Evolutionary conservation across 2,888 invertebrate species (phyloP).

Genomic region (Choristoneura rosaceana): DNA sequence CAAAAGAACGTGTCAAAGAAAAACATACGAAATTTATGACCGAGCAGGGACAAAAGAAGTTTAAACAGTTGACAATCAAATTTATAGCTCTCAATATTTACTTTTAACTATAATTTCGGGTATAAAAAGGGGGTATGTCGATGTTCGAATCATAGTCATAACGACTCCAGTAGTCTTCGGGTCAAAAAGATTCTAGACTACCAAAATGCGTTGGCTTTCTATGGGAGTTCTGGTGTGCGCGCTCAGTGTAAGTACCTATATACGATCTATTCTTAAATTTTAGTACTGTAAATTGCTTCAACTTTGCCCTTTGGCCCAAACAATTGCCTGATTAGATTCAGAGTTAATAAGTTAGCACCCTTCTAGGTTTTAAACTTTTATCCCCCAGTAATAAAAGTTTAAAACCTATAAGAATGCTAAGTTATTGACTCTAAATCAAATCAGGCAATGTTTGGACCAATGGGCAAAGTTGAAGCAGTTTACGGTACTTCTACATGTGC

Average conservation of each 20-base stretch:
- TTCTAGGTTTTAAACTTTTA: no score
- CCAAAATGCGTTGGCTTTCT: slow-evolving; percentile 33
- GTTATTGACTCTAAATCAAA: no score
- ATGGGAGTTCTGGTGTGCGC: slow-evolving; percentile 32
- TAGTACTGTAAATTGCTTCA: no score
- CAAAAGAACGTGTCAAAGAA: slow-evolving; percentile 2
- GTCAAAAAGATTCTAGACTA: slow-evolving; percentile 34
- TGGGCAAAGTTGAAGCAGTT: no score
- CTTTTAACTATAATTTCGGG: slow-evolving; percentile 4
- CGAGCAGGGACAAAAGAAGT: slow-evolving; percentile 24
- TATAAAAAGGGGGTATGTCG: slow-evolving; percentile 17
- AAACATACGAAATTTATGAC: slow-evolving; percentile 20
- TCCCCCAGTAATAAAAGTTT: no score
- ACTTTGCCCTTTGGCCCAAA: no score
- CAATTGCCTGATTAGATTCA: no score
- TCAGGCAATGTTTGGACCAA: no score
- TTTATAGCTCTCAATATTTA: slow-evolving; percentile 29
- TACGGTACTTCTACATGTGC: no score
- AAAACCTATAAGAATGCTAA: no score
- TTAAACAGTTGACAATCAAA: slow-evolving; percentile 30
- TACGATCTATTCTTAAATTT: neutral
- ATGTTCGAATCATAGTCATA: slow-evolving; percentile 22
- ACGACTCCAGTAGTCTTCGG: slow-evolving; percentile 35
- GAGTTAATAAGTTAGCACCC: no score
- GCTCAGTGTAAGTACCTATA: slow-evolving; percentile 39